Conservation (phyloP, 2,888 invertebrate genomes). For the Tenthredo livida region DNA sequence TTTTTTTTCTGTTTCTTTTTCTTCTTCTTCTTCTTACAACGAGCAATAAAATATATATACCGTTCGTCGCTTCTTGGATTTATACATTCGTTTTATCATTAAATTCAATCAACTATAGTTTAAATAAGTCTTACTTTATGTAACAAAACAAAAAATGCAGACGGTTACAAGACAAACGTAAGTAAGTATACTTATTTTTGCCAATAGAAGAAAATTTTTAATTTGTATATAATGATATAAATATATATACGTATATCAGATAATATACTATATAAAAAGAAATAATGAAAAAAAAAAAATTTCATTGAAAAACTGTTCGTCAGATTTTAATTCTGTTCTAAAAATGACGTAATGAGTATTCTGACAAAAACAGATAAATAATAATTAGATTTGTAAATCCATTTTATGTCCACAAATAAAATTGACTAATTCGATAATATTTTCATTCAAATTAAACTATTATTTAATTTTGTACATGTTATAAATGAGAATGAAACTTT, state of each 20-base stretch:
- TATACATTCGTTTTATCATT: neutral
- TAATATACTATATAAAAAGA: too few relatives aligned
- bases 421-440: neutral
- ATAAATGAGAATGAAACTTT: slow-evolving; percentile 13
- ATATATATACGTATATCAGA: too few relatives aligned
- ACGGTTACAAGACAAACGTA: too few relatives aligned
- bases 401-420: neutral
- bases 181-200: too few relatives aligned
- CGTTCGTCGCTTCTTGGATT: neutral
- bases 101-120: too few relatives aligned
- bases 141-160: too few relatives aligned
- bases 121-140: too few relatives aligned
- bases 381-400: neutral
- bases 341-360: neutral
- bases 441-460: neutral
- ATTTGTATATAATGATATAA: too few relatives aligned
- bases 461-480: slow-evolving; percentile 33
- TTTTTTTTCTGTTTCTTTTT: neutral
- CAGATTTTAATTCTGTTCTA: neutral
- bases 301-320: neutral
- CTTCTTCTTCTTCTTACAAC: neutral
- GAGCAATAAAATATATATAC: neutral
- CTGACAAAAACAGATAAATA: neutral
- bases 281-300: neutral
- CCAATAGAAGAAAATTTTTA: too few relatives aligned